Conservation (phyloP, 2,888 invertebrate species). For the Adelognathus sp. region DNA sequence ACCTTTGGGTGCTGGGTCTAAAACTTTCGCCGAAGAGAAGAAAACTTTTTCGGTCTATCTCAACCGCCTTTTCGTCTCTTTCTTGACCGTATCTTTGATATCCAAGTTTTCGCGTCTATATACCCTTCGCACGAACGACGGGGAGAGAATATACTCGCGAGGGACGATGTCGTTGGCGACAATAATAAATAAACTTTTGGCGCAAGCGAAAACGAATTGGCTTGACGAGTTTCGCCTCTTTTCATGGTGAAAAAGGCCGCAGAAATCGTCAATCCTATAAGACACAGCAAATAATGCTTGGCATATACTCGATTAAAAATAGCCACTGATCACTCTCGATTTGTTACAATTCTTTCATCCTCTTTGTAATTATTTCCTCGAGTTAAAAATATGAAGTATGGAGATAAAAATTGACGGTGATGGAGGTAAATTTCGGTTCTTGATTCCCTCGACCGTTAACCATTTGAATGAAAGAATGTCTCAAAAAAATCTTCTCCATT, state of each 20-base stretch:
- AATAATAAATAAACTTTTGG: slow-evolving; percentile 65
- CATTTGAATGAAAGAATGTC: too few relatives aligned
- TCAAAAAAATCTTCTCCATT: too few relatives aligned
- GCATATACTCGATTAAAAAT: too few relatives aligned
- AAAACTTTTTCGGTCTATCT: slow-evolving; percentile 48
- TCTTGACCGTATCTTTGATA: neutral
- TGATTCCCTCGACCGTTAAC: too few relatives aligned
- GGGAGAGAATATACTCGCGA: neutral
- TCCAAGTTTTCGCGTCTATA: neutral
- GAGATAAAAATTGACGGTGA: too few relatives aligned
- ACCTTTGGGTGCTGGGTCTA: slow-evolving; percentile 50
- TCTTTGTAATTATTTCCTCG: neutral
- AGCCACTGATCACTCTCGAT: too few relatives aligned
- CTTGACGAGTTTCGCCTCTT: neutral
- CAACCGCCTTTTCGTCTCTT: slow-evolving; percentile 8
- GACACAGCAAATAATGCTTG: slow-evolving; percentile 35
- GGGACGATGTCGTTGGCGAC: slow-evolving; percentile 41
- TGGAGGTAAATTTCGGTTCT: too few relatives aligned
- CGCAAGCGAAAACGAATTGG: slow-evolving; percentile 28
- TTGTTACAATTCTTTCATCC: too few relatives aligned
- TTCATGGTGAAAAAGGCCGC: neutral
- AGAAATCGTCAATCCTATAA: slow-evolving; percentile 47
- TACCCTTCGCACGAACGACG: neutral
- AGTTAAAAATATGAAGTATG: too few relatives aligned
- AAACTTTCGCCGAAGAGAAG: slow-evolving; percentile 38